Base-by-base conservation (phyloP, 2,797 vertebrate genomes). In the Sebastes aleutianus region DNA sequence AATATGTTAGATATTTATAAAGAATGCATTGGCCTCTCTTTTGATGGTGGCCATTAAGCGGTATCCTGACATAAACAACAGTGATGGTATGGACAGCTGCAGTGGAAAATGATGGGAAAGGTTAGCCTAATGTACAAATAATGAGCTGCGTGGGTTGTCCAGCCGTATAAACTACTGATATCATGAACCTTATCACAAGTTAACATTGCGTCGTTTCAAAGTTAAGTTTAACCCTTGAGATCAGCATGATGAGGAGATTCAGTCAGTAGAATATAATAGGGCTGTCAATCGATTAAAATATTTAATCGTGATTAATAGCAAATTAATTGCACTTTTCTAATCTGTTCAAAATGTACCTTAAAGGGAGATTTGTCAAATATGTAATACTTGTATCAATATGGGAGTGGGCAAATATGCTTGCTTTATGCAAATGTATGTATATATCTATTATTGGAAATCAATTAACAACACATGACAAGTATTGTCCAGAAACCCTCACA, bases 41-140 rank as follows among this genome's bases (percentile, higher is more conserved):
- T 78, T 66, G 47, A 74, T 72, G 64, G 59, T 29, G 53, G 27
- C 67, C 27, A 47, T 84, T 69, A 76, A 67, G 53, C 3, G 1
- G 56, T 43, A 54, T 75, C 47, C 26, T 64, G 26, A 71, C 66
- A 64, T 79, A 72, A 86, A 82, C 59, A 76, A 24, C 22, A 18
- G 58, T 61, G 65, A 68, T 58, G n/a, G 26, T 36, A 53, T 61
- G 29, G 70, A 43, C 18, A 78, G 29, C 53, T 53, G 36, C 66
- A 57, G 57, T 26, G 59, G 31, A 76, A 66, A 78, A 63, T 79
- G 76, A 80, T 80, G 34, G 63, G 27, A 85, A 66, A 61, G 63
- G 72, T 62, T 75, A 82, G 73, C 58, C 62, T 87, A 64, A 85
- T 86, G 70, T 84, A 83, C 77, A 79, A 16, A 77, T 87, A 76